These are phyloP conservation scores for Zaprionus inermis DNA, from an alignment of 1,140 invertebrate species.

Conservation along the genomic window DNA sequence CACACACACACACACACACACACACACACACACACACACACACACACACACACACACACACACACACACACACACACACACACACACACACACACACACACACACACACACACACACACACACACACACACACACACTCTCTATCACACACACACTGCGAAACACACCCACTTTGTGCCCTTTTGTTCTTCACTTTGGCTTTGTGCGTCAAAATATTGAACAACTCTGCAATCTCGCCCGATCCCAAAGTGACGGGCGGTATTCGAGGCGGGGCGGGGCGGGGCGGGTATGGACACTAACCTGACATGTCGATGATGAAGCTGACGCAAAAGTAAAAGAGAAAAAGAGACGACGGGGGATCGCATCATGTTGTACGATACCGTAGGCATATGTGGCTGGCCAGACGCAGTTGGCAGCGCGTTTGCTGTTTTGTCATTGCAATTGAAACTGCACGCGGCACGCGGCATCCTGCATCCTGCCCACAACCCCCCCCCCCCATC, in stretches of 20 bases:
- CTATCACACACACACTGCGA: no score
- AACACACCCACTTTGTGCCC: not conserved
- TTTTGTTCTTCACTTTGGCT: slow-evolving; percentile 8
- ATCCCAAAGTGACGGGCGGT: not conserved
- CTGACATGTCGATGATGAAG: not conserved
- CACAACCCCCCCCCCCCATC: not conserved
- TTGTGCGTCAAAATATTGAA: slow-evolving; percentile 18
- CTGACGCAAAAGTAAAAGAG: not conserved
- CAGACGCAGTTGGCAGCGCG: slow-evolving; percentile 1
- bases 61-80: no score
- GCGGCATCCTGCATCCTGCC: not conserved
- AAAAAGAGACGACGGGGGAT: not conserved
- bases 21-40: no score
- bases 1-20: not conserved
- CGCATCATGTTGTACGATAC: not conserved
- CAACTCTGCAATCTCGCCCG: not conserved
- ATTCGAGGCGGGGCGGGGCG: not conserved
- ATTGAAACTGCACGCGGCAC: not conserved
- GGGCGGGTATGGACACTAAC: not conserved
- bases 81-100: slow-evolving; percentile 7
- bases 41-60: no score
- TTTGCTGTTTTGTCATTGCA: slow-evolving; percentile 1
- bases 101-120: not conserved
- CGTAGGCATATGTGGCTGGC: not conserved
- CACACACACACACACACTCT: no score